Evolutionary conservation across 2,888 invertebrate genomes (phyloP), one percentile per base, ranked within the genome.

Genomic region (Anthrax anthrax): DNA sequence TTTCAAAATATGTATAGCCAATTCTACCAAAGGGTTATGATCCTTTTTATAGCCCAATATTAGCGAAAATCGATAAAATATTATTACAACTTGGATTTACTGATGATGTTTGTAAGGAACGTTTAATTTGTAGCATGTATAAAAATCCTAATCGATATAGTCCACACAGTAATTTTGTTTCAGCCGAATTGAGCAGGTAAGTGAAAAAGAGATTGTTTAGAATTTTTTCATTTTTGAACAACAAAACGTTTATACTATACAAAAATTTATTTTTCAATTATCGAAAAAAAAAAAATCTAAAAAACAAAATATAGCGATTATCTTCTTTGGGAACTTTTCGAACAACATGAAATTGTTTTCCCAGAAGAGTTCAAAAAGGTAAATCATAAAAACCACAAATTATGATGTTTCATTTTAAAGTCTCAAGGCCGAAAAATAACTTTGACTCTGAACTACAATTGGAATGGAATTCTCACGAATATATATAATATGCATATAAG

Each of bases 151-250:
- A 76, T 52, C 78, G 78, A 56, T 89, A 83, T 58, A 81, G 86
- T 50, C 90, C 89, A 0, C 84, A 86, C 62, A 89, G 89, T 62
- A 90, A 90, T 67, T 74, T 88, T 50, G 76, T 90, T 44, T 89
- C 89, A 17, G 84, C 84, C 38, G 88, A 89, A 63, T 72, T 90
- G 40, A 89, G 89, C 77, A 85, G 89, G 90, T 89, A 65, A 75
- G 79, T 72, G 41, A 42, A 14, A 46, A 39, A 5, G 27, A 23
- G 5, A 29, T 29, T 29, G 29, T 9, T 29, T 29, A 29, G 6
- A 29, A 9, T 29, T 29, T 12, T 9, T 29, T 29, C 29, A n/a
- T n/a, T n/a, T n/a, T n/a, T n/a, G n/a, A n/a, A n/a, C n/a, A n/a
- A n/a, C n/a, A n/a, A n/a, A n/a, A n/a, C n/a, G n/a, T n/a, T 1